phyloP scores from a whole-genome alignment of 2,113 vertebrate species.

The Ornithorhynchus anatinus region DNA sequence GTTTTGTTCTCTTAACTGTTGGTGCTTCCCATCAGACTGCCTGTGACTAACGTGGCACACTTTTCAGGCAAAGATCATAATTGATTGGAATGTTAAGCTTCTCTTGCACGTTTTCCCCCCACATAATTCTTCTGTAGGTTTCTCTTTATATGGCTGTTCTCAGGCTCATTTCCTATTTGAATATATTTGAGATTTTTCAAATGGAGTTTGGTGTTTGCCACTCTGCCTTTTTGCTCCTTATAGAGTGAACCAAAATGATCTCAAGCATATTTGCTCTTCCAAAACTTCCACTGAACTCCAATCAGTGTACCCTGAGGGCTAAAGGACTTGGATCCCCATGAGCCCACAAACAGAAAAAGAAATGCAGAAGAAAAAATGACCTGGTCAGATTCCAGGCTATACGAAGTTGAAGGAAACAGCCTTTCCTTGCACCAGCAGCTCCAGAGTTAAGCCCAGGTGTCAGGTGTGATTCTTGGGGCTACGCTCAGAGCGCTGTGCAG shows the following conservation, averaged over 20 bases:
- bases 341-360: too few species aligned
- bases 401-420: not conserved
- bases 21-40: not conserved
- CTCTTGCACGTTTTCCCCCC: not conserved
- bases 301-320: too few species aligned
- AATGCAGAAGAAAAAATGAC: not conserved
- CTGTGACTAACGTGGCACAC: conserved; percentile 9
- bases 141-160: conserved; percentile 35
- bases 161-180: too few species aligned
- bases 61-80: not conserved
- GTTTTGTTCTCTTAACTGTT: not conserved
- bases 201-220: not conserved
- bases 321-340: too few species aligned
- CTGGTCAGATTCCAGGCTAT: not conserved
- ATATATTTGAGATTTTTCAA: not conserved
- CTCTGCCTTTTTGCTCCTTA: not conserved
- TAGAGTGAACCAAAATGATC: too few species aligned
- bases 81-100: not conserved
- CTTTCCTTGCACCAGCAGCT: too few species aligned
- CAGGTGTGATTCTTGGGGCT: not conserved
- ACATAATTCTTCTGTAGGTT: not conserved
- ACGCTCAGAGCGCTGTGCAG: not conserved
- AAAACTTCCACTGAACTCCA: too few species aligned
- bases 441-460: not conserved
- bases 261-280: too few species aligned